A percentile compares a stretch with the other conserved stretches of the same genome.
These are phyloP conservation scores for Vulpes vulpes DNA, from an alignment of 2,113 vertebrate genomes.

Conservation along the genomic window DNA sequence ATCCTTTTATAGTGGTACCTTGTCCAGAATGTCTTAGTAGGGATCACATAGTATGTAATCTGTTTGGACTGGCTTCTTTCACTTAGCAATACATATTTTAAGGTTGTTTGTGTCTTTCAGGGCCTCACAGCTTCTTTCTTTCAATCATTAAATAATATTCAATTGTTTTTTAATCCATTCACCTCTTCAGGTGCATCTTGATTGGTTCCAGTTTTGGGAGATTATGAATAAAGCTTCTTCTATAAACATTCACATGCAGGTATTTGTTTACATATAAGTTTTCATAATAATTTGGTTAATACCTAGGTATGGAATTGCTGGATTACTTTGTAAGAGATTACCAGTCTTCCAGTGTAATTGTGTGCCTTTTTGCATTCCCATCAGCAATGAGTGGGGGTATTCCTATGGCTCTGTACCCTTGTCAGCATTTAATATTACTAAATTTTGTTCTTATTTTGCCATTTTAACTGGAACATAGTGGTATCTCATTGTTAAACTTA, in stretches of 20 bases:
- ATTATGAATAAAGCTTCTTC: neutral
- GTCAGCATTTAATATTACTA: neutral
- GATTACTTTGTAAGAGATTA: neutral
- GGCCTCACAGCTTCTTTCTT: neutral
- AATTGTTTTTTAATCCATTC: neutral
- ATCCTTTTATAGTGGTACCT: neutral
- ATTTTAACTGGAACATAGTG: neutral
- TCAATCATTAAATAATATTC: neutral
- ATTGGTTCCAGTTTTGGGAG: neutral
- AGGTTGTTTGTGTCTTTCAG: neutral
- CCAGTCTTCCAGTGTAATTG: neutral
- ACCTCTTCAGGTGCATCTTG: neutral
- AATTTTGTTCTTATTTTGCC: neutral
- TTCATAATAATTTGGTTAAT: neutral
- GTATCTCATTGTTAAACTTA: neutral
- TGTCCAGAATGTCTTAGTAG: neutral
- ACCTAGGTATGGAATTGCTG: neutral
- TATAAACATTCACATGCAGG: neutral
- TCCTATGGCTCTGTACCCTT: neutral
- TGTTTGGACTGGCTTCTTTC: neutral
- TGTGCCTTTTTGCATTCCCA: neutral
- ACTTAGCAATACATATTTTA: neutral
- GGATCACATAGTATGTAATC: neutral
- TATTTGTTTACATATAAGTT: neutral
- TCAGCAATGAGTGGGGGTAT: neutral